Percentiles rank a stretch among this genome's conserved stretches.
These are phyloP conservation scores for Triplophysa rosa DNA, from an alignment of 2,113 vertebrate genomes.

Conservation along the genomic window DNA sequence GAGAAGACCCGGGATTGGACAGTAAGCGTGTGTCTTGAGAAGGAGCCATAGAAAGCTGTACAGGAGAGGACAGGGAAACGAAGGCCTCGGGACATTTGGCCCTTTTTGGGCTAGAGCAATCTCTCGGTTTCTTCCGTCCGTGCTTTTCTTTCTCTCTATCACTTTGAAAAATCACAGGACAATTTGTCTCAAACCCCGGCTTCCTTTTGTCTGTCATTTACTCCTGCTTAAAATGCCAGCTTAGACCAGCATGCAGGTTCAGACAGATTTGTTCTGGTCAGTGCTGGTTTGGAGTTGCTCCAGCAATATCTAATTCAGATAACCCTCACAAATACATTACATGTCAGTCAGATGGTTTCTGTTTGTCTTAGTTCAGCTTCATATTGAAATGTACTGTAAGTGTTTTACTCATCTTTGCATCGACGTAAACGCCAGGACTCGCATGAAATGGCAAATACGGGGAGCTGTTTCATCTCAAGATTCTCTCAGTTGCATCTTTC, in stretches of 20 bases:
- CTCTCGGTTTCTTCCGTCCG: background rate
- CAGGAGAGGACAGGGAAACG: constrained; percentile 18
- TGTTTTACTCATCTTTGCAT: background rate
- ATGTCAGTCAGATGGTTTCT: no score
- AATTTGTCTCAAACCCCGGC: background rate
- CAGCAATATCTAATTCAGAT: no score
- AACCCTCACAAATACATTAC: no score
- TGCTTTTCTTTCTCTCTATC: background rate
- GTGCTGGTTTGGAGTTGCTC: no score
- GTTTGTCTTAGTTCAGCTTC: background rate
- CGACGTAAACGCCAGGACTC: background rate
- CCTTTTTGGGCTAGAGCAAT: background rate
- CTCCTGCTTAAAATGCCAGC: no score
- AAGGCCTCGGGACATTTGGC: background rate
- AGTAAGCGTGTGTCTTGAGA: constrained; percentile 15
- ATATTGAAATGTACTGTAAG: background rate
- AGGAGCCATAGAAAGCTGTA: background rate
- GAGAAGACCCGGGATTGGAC: background rate
- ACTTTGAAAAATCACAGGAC: background rate
- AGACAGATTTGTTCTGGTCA: no score
- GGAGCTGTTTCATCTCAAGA: no score
- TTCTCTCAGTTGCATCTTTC: background rate
- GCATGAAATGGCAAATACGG: background rate
- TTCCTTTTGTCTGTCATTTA: background rate
- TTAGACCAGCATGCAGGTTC: no score